Conservation (phyloP, 2,888 invertebrate species). For the Folsomia manolachei region DNA sequence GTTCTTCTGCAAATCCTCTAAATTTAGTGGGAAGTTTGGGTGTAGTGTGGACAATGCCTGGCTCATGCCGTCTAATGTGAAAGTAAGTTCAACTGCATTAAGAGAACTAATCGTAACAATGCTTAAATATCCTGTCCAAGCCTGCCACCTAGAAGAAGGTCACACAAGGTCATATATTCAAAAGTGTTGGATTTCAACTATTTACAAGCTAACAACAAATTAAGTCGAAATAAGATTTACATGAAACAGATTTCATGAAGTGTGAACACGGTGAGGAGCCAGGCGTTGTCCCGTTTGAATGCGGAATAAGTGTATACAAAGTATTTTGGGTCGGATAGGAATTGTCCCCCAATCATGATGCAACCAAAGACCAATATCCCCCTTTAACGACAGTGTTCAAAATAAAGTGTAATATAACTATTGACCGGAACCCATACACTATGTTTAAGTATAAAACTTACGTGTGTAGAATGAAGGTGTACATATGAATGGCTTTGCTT, state of each 20-base stretch:
- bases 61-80: constrained; percentile 19
- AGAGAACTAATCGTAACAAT: constrained; percentile 21
- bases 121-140: constrained; percentile 26
- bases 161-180: no score
- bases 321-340: constrained; percentile 16
- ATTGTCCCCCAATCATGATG: constrained; percentile 6
- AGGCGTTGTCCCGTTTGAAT: neutral
- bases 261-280: constrained; percentile 15
- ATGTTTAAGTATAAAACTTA: neutral
- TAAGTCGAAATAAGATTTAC: no score
- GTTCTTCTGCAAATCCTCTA: neutral
- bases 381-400: neutral
- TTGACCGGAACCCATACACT: neutral
- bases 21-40: neutral
- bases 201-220: no score
- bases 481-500: neutral
- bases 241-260: constrained; percentile 14
- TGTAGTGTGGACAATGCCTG: neutral
- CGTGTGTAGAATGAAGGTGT: constrained; percentile 22
- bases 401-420: neutral
- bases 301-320: constrained; percentile 23
- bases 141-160: no score
- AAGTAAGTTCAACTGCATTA: constrained; percentile 25
- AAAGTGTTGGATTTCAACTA: no score
- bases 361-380: neutral